Base-by-base conservation (phyloP, 2,113 vertebrate species). In the Nipponia nippon region DNA sequence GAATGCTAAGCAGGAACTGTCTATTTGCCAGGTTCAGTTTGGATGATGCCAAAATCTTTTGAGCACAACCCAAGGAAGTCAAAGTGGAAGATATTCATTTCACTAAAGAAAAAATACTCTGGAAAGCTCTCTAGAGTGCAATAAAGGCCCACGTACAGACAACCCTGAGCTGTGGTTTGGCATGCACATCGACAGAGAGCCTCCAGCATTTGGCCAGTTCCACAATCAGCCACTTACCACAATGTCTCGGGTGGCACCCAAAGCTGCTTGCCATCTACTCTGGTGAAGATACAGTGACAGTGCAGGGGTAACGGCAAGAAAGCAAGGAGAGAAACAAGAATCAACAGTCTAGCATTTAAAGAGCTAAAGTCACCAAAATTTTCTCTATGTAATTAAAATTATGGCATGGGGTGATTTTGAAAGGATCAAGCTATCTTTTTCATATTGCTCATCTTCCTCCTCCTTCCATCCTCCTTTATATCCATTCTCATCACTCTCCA, bases 31-130 rank as follows among this genome's bases (percentile, higher is more conserved):
- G 8, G 59, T 86, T 70, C 16, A 6, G 17, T 62, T 22, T 77
- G 59, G 71, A 83, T 66, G 38, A 56, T 55, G 82, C 79, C 90
- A 83, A 86, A 73, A 92, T 50, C 52, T 90, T 93, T 72, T 92
- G 67, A 92, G 34, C n/a, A 70, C 25, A 91, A 58, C 40, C 25
- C 79, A 83, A 83, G 63, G 47, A 96, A 90, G 70, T 52, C 62
- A 27, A 76, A 88, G 38, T 36, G 36, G 42, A 87, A 96, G 78
- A 88, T 70, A 77, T 1, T 87, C 7, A 80, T 91, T 86, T 80
- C 90, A 83, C 25, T 62, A 69, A 47, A 73, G 36, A 69, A 80
- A 81, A 81, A 79, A 19, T 25, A 40, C 65, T 65, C 78, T 56
- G 40, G 32, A 44, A 89, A 67, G 10, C 27, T 92, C 66, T 93